A percentile compares a stretch with the other conserved stretches of the same genome.
Conservation (phyloP, 2,797 vertebrate genomes). For the Prunella strophiata region DNA sequence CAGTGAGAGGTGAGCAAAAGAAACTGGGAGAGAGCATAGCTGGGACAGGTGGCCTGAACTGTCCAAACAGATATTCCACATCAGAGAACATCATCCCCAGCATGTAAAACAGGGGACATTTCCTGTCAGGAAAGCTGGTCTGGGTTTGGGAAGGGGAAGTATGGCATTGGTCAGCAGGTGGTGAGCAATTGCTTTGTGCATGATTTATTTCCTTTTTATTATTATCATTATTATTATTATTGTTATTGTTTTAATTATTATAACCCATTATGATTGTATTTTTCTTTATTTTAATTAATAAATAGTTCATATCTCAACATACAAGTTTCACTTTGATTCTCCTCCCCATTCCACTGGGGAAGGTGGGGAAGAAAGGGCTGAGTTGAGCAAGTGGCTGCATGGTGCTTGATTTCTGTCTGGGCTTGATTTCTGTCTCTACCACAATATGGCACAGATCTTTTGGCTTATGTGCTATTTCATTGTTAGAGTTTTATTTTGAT, state of each 20-base stretch:
- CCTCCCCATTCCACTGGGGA: background rate
- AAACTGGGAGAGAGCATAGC: background rate
- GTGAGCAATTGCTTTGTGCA: background rate
- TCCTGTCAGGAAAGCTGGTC: background rate
- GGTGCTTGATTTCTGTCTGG: background rate
- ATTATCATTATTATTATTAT: background rate
- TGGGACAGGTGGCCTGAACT: background rate
- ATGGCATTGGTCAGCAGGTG: background rate
- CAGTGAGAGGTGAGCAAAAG: background rate
- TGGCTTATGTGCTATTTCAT: background rate
- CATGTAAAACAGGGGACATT: background rate
- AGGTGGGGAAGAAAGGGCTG: background rate
- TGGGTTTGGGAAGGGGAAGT: background rate
- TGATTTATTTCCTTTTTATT: background rate
- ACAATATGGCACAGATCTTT: background rate
- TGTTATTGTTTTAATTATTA: too few relatives aligned
- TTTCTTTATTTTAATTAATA: background rate
- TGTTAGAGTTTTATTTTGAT: background rate
- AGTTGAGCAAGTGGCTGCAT: rapidly evolving
- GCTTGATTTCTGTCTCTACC: background rate
- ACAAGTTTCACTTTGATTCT: rapidly evolving
- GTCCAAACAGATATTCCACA: background rate
- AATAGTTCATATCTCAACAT: background rate
- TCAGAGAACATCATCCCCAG: background rate
- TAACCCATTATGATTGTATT: background rate